phyloP scores from a whole-genome alignment of 2,113 vertebrate genomes.

The Mustela nigripes region DNA sequence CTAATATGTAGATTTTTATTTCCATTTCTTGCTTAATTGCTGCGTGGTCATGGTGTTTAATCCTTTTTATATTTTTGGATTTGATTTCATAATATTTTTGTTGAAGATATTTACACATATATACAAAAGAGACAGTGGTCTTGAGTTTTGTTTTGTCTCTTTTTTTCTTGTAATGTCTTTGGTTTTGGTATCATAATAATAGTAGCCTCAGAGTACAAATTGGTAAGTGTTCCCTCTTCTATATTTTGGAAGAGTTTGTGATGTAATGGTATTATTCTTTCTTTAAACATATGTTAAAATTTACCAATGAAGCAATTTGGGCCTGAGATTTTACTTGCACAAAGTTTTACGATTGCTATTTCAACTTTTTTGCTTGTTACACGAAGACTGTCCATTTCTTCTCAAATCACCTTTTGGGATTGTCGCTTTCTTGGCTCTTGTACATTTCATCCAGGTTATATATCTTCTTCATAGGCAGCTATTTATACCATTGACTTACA shows the following conservation, averaged over 20 bases:
- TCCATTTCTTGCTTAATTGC: not conserved
- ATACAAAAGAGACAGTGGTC: not conserved
- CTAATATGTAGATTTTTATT: not conserved
- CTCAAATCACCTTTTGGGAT: not conserved
- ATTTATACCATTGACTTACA: not conserved
- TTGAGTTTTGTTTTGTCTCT: not conserved
- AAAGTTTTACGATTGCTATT: not conserved
- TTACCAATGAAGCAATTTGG: not conserved
- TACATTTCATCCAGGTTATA: not conserved
- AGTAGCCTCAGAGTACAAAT: not conserved
- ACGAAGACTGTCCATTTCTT: not conserved
- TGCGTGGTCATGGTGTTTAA: not conserved
- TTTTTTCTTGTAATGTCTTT: not conserved
- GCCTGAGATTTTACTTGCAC: not conserved
- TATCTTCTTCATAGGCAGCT: not conserved
- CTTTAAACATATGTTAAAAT: not conserved
- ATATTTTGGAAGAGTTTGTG: not conserved
- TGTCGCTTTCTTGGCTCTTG: not conserved
- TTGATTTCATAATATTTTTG: not conserved
- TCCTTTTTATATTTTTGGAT: not conserved
- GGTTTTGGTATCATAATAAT: not conserved
- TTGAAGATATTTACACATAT: not conserved
- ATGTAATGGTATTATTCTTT: not conserved
- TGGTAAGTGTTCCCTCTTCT: not conserved
- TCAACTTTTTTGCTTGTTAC: not conserved